Percentiles rank a stretch among this genome's conserved stretches.
These are phyloP conservation scores for Bagarius yarrelli DNA, from an alignment of 2,113 vertebrate species.

Conservation along the genomic window DNA sequence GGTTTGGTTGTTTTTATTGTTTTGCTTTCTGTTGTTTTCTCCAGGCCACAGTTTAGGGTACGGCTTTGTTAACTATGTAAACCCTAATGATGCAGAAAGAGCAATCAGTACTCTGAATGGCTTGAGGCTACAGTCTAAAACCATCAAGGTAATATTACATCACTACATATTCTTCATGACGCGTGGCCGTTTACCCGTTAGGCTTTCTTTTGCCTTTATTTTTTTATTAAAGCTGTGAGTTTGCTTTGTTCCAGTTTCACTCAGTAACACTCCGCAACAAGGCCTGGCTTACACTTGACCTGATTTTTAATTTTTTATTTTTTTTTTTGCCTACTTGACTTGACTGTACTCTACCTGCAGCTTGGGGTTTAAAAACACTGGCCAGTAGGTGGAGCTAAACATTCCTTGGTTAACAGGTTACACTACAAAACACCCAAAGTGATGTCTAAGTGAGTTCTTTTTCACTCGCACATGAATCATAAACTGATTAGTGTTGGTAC, in stretches of 20 bases:
- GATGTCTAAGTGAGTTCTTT: not conserved
- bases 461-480: not conserved
- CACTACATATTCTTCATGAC: conserved; percentile 50
- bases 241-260: conserved; percentile 15
- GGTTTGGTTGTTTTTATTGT: conserved; percentile 75
- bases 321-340: not conserved
- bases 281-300: not conserved
- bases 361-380: not conserved
- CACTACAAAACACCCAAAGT: not conserved
- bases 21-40: conserved; percentile 71
- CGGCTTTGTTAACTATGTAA: conserved; percentile 99
- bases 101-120: conserved; percentile 99
- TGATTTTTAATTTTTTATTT: not conserved
- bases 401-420: not conserved
- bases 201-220: conserved; percentile 44
- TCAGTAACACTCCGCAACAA: conserved; percentile 3
- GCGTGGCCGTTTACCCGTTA: conserved; percentile 40
- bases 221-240: conserved; percentile 30
- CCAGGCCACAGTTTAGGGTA: conserved; percentile 99
- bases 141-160: conserved; percentile 91
- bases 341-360: not conserved
- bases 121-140: conserved; percentile 99
- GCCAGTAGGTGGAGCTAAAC: not conserved
- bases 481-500: not conserved
- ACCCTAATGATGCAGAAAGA: conserved; percentile 97